Evolutionary conservation across 1,140 invertebrate genomes (phyloP), one percentile per base, ranked within the genome.

Genomic region (Coenobita brevimanus): DNA sequence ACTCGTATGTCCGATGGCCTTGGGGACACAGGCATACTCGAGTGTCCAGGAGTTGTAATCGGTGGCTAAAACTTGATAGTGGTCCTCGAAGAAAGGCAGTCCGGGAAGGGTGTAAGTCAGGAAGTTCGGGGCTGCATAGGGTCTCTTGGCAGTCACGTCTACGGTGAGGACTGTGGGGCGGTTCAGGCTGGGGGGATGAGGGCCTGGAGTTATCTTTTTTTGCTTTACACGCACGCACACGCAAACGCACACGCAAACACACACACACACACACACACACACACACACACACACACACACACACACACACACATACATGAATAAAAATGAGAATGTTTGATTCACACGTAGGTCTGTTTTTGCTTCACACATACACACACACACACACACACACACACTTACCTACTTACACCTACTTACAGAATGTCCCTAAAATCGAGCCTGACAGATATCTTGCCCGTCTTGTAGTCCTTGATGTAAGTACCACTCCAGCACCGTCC

Each of bases 21-120:
- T 62, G 50, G 87, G 54, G n/a, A 43, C 13, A 75, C 89, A 89
- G 36, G 83, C 57, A 62, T 89, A 89, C 27, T 89, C 89, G 24
- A 89, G 69, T 13, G 89, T 89, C 83, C 84, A 89, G 79, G 41
- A 78, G 57, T 76, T 54, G 80, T 89, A 89, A 80, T 89, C 89
- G 36, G 89, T 89, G 24, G 79, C 83, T 13, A 85, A 30, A 2
- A 89, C 84, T 46, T 89, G 84, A 38, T 89, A 89, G 46, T 89
- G 57, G 69, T 89, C 89, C n/a, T 87, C 89, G 80, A 88, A 88
- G 67, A 75, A 21, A 1, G 84, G 84, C 15, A 89, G n/a, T n/a
- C n/a, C n/a, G n/a, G n/a, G n/a, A n/a, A n/a, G n/a, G n/a, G n/a
- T n/a, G n/a, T n/a, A n/a, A n/a, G n/a, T n/a, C n/a, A n/a, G n/a